A percentile compares a stretch with the other conserved stretches of the same genome.
Evolutionary conservation across 2,113 vertebrate species (phyloP).

Genomic region (Serinus canaria): DNA sequence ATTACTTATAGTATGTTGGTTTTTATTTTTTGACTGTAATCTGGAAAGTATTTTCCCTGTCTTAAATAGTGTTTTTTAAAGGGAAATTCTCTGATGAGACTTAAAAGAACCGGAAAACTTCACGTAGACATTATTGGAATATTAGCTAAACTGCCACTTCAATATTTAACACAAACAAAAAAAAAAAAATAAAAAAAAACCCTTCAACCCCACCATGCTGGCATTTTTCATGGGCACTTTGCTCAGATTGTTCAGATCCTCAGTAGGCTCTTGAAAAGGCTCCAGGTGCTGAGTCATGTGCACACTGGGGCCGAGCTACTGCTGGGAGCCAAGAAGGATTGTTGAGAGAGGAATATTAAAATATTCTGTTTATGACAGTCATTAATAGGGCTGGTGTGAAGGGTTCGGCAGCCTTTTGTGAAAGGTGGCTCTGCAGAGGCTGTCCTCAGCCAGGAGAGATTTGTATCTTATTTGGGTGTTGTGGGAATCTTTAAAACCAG

Average conservation of each 20-base stretch:
- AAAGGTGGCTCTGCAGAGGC: background rate
- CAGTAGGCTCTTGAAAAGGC: conserved; percentile 2
- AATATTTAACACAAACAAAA: background rate
- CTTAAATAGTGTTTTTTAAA: background rate
- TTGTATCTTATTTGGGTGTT: background rate
- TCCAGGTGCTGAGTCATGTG: conserved; percentile 55
- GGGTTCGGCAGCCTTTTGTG: background rate
- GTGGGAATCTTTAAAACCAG: too few species aligned
- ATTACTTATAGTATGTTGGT: background rate
- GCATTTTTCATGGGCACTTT: background rate
- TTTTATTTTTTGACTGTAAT: background rate
- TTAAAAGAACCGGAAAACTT: background rate
- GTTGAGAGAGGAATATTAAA: conserved; percentile 36
- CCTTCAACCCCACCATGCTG: background rate
- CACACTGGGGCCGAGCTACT: background rate
- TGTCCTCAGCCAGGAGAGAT: background rate
- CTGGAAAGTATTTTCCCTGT: background rate
- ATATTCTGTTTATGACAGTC: background rate
- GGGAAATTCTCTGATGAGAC: background rate
- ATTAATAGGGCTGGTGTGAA: background rate
- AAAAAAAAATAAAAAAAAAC: fast-evolving
- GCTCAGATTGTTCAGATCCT: background rate
- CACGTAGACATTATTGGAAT: background rate
- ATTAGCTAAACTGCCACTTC: background rate
- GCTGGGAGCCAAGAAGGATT: background rate